These are phyloP conservation scores for Apeltes quadracus DNA, from an alignment of 2,113 vertebrate species.

Conservation along the genomic window DNA sequence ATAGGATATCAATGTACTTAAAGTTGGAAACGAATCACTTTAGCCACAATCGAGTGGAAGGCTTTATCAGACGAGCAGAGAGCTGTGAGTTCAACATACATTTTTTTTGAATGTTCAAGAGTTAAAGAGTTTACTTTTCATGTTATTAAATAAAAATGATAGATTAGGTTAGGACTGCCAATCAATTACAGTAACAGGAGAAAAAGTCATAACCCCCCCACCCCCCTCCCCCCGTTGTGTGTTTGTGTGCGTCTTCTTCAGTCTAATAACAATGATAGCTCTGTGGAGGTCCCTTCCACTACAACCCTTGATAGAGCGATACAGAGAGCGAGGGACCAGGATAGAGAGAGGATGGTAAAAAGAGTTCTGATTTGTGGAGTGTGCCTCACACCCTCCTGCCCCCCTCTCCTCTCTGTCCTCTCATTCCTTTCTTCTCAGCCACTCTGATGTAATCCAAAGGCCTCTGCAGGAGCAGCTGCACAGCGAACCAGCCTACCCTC, in stretches of 20 bases:
- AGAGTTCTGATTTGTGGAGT: conserved; percentile 84
- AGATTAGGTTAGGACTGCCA: neutral
- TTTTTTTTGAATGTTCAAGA: neutral
- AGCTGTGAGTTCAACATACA: neutral
- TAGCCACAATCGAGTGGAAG: neutral
- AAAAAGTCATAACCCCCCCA: conserved; percentile 20
- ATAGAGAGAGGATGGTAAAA: conserved; percentile 47
- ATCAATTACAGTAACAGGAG: conserved; percentile 1
- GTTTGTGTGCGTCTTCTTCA: conserved; percentile 71
- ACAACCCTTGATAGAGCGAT: conserved; percentile 62
- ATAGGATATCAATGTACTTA: neutral
- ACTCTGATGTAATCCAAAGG: conserved; percentile 92
- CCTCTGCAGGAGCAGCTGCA: conserved; percentile 91
- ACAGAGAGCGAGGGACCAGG: conserved; percentile 39
- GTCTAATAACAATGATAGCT: conserved; percentile 88
- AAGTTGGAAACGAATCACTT: neutral
- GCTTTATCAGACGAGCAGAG: neutral
- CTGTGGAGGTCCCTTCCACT: conserved; percentile 75
- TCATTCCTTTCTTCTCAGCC: conserved; percentile 81
- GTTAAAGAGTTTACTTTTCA: neutral
- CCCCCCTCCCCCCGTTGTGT: conserved; percentile 3
- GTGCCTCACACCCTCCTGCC: conserved; percentile 75
- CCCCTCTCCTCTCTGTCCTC: conserved; percentile 62
- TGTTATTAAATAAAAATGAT: neutral
- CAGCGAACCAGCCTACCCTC: conserved; percentile 84